Evolutionary conservation across 30 jellyfish, hydroid and myxozoan genomes (phyloP).

Genomic region (Turritopsis rubra): DNA sequence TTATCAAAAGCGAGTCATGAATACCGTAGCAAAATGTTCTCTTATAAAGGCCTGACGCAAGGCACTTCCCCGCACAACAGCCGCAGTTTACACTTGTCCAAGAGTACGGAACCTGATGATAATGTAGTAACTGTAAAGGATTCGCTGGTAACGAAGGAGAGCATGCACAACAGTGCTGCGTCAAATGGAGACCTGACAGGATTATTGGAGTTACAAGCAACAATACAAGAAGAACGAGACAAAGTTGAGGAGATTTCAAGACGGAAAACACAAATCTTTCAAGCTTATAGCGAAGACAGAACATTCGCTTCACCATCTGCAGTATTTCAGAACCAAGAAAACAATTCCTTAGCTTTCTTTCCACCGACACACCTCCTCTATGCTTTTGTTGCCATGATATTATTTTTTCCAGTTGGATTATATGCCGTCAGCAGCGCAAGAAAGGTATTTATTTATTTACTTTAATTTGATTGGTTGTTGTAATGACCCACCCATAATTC

Average conservation of each 20-base stretch:
- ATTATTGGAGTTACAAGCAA: not conserved
- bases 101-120: not conserved
- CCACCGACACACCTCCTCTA: slow-evolving; percentile 7
- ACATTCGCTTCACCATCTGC: not conserved
- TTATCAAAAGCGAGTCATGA: not conserved
- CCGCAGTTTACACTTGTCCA: not conserved
- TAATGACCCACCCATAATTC: no score
- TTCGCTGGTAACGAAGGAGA: not conserved
- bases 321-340: not conserved
- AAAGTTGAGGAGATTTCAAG: not conserved
- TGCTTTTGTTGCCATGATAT: not conserved
- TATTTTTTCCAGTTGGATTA: not conserved
- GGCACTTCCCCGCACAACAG: not conserved
- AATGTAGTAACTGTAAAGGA: not conserved
- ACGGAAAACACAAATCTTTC: not conserved
- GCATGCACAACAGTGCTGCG: not conserved
- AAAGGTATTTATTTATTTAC: not conserved
- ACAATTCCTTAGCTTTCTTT: not conserved
- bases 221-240: not conserved
- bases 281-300: slow-evolving; percentile 7
- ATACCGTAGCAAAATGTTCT: not conserved
- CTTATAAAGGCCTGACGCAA: not conserved
- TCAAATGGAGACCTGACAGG: not conserved
- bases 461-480: no score
- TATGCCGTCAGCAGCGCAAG: not conserved